Evolutionary conservation across 2,888 invertebrate species (phyloP), one percentile per base, ranked within the genome.

Genomic region (Leptinotarsa rubiginosa): DNA sequence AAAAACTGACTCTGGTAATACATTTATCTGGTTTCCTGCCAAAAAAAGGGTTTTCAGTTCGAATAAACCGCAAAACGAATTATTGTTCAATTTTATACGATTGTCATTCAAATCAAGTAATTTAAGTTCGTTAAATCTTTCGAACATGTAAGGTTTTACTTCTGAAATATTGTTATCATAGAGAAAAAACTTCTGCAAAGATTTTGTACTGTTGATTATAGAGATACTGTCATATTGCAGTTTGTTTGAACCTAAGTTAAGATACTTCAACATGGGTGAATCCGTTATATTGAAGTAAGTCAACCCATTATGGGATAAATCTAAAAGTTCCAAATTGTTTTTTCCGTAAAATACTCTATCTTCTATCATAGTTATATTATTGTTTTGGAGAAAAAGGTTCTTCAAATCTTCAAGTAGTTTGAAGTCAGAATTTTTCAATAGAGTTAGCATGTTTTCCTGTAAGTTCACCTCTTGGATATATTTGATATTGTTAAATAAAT

Each of bases 201-300:
- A 70, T 13, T 73, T 75, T 16, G 78, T 73, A 62, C 71, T 78
- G 47, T 76, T 77, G 15, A 81, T 67, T 50, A 76, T 76, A 25
- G 68, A 70, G 22, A 83, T 67, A 59, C 20, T 72, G 47, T 74
- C 64, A 13, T 64, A 69, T 10, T 75, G 72, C 31, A 84, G 54
- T 49, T 77, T 76, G 75, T 85, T 86, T 31, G 78, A 47, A 0
- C 81, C 80, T 70, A 87, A 79, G 79, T 85, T 83, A 25, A 86
- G 74, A 59, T 75, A 69, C 73, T 83, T 76, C 16, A 85, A 77
- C 47, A 72, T 74, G 1, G 75, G 77, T 31, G 82, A 75, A 71
- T 81, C 74, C 3, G 73, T 77, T 22, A 84, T 76, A 72, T 72
- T 76, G 50, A 82, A 64, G 22, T 71, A 67, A 7, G 65, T 65